Evolutionary conservation across 2,888 invertebrate genomes (phyloP).

Genomic region (Caenorhabditis zanzibari): DNA sequence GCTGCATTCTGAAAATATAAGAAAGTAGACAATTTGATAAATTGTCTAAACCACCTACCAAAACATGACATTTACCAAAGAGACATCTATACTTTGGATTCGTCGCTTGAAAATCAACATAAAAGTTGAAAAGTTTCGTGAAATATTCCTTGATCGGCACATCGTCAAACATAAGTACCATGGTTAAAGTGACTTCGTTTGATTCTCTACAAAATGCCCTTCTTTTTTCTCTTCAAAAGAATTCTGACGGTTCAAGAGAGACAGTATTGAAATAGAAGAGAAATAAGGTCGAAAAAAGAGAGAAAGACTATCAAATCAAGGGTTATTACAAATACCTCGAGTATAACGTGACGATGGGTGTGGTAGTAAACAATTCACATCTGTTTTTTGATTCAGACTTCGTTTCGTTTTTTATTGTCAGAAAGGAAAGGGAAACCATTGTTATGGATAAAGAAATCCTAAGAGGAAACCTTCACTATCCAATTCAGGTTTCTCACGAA

Average conservation of each 20-base stretch:
- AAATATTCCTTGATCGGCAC: conserved; percentile 70
- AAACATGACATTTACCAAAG: conserved; percentile 63
- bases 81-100: conserved; percentile 70
- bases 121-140: conserved; percentile 66
- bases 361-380: conserved; percentile 12
- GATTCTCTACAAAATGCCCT: background rate
- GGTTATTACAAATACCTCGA: conserved; percentile 28
- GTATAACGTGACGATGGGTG: conserved; percentile 30
- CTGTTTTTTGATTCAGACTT: conserved; percentile 12
- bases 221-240: conserved; percentile 3
- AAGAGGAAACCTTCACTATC: background rate
- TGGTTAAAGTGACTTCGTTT: conserved; percentile 11
- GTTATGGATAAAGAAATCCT: background rate
- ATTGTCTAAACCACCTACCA: conserved; percentile 43
- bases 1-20: conserved; percentile 46
- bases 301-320: conserved; percentile 31
- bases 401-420: background rate
- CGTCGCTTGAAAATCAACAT: conserved; percentile 66
- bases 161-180: conserved; percentile 66
- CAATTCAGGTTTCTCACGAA: too few species aligned
- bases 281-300: background rate
- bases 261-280: background rate
- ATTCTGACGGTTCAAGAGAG: background rate
- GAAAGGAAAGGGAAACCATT: background rate
- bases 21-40: background rate